Percentiles rank a stretch among this genome's conserved stretches.
These are phyloP conservation scores for Haemorhous mexicanus DNA, from an alignment of 2,113 vertebrate species.

Conservation along the genomic window DNA sequence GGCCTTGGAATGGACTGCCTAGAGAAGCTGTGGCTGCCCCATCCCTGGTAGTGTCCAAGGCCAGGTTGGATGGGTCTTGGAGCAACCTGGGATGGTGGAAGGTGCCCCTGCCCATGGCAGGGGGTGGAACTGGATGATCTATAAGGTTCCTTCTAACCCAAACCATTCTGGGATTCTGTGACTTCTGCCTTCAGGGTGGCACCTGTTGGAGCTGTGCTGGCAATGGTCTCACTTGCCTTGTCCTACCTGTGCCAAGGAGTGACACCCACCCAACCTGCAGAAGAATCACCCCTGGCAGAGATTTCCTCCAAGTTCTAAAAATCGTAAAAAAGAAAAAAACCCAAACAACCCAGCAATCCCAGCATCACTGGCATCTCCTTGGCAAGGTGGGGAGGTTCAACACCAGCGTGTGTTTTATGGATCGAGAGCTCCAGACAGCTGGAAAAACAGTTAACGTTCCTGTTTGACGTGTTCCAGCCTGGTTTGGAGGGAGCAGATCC, in stretches of 20 bases:
- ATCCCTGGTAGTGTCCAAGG: not conserved
- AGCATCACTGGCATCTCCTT: not conserved
- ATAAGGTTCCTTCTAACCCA: not conserved
- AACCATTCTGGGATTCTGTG: not conserved
- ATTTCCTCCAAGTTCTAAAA: not conserved
- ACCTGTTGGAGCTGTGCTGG: not conserved
- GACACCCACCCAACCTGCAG: not conserved
- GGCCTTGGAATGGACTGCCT: not conserved
- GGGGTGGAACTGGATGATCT: too few species aligned
- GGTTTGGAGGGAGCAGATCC: conserved; percentile 3
- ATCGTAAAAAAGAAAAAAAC: not conserved
- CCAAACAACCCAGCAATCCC: not conserved
- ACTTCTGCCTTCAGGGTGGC: not conserved
- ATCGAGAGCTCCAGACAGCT: not conserved
- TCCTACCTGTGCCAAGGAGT: not conserved
- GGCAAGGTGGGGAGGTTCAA: not conserved
- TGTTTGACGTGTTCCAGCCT: conserved; percentile 13
- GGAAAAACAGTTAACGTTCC: conserved; percentile 34
- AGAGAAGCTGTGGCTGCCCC: not conserved
- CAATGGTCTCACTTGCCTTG: not conserved
- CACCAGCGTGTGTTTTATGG: not conserved
- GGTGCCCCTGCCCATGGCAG: not conserved
- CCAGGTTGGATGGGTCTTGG: rapidly evolving
- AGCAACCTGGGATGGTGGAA: not conserved
- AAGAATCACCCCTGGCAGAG: not conserved